Evolutionary conservation across 2,888 invertebrate genomes (phyloP).

Genomic region (Strigamia crassipes): DNA sequence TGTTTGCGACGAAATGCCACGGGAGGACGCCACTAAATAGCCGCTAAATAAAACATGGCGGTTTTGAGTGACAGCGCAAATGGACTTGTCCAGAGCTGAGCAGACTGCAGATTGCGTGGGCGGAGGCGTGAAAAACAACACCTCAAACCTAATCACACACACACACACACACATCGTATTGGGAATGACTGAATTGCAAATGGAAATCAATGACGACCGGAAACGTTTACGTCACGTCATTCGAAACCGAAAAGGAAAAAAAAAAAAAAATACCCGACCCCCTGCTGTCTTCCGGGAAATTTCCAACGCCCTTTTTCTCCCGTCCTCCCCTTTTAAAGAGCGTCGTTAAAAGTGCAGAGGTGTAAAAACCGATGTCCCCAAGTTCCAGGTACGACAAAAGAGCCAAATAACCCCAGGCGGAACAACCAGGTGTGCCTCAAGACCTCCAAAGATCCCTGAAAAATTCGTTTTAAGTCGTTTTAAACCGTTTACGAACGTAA

Average conservation of each 20-base stretch:
- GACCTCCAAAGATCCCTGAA: neutral
- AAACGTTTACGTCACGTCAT: neutral
- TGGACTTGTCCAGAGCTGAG: neutral
- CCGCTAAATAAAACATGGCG: neutral
- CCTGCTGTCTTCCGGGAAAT: slow-evolving; percentile 6
- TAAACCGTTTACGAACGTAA: neutral
- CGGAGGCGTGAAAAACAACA: slow-evolving; percentile 10
- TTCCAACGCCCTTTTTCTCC: neutral
- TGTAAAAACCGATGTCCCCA: slow-evolving; percentile 10
- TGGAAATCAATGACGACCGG: neutral
- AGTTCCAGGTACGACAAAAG: slow-evolving; percentile 10
- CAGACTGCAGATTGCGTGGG: neutral
- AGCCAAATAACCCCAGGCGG: neutral
- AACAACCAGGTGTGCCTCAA: neutral
- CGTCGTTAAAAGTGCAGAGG: slow-evolving; percentile 10
- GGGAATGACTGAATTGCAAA: neutral
- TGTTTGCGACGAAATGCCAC: too few species aligned
- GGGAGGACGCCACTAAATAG: neutral
- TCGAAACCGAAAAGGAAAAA: neutral
- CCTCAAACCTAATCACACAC: neutral
- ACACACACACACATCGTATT: too few species aligned
- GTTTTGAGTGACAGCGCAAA: neutral
- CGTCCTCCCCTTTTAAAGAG: neutral
- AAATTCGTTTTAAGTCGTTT: neutral
- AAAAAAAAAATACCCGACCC: too few species aligned